Evolutionary conservation across 2,797 vertebrate species (phyloP).

Genomic region (Argya squamiceps): DNA sequence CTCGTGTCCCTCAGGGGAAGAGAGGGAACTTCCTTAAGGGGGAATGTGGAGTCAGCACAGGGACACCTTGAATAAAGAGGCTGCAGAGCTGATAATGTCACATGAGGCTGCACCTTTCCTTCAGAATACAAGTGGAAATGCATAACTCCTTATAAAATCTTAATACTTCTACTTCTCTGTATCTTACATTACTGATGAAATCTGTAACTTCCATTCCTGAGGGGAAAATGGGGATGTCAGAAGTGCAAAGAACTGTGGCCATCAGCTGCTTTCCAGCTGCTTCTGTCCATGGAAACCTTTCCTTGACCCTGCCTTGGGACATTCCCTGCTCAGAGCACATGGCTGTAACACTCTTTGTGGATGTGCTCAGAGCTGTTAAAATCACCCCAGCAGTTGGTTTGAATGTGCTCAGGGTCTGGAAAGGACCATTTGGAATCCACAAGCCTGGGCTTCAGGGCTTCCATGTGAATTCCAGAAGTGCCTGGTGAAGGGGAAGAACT

Average conservation of each 20-base stretch:
- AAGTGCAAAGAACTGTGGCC: background rate
- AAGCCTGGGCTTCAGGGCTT: background rate
- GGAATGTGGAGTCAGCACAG: background rate
- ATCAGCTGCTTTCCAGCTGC: background rate
- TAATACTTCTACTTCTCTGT: background rate
- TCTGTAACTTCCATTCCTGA: background rate
- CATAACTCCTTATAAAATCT: accelerated
- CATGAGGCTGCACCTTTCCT: background rate
- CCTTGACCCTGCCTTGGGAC: background rate
- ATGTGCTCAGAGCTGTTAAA: background rate
- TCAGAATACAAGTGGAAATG: background rate
- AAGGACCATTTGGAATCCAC: background rate
- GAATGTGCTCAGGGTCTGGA: background rate
- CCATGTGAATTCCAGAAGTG: background rate
- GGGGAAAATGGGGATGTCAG: background rate
- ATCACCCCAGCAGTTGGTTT: background rate
- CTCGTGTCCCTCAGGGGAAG: background rate
- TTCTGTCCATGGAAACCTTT: background rate
- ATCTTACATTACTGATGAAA: background rate
- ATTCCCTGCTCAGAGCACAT: background rate
- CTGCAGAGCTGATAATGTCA: background rate
- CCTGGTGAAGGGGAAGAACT: background rate
- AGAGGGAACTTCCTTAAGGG: accelerated
- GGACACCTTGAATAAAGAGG: background rate
- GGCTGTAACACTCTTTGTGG: background rate